Conservation (phyloP, 2,888 invertebrate genomes). For the Aquatica leii region DNA sequence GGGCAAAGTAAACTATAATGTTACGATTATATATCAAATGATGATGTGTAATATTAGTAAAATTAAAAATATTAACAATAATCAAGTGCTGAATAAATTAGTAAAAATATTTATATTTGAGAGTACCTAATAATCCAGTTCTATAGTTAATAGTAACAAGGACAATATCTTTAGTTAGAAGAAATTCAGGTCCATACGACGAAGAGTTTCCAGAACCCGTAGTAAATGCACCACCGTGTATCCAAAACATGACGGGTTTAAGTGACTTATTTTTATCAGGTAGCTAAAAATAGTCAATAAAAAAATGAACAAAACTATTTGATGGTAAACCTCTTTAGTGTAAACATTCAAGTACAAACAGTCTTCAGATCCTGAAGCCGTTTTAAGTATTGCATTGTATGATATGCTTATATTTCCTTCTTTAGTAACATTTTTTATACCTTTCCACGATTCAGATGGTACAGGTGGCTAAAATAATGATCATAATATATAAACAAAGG, state of each 20-base stretch:
- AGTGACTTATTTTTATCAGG: constrained; percentile 6
- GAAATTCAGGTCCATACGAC: constrained; percentile 55
- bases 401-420: constrained; percentile 46
- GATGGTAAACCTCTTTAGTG: too few relatives aligned
- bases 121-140: constrained; percentile 51
- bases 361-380: constrained; percentile 41
- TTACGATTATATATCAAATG: too few relatives aligned
- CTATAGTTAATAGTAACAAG: constrained; percentile 57
- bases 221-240: constrained; percentile 59
- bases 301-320: neutral
- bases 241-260: constrained; percentile 60
- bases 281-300: constrained; percentile 24
- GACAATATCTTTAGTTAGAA: constrained; percentile 56
- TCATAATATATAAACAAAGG: too few relatives aligned
- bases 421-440: constrained; percentile 52
- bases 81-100: too few relatives aligned
- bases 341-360: too few relatives aligned
- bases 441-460: constrained; percentile 56
- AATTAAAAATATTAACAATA: too few relatives aligned
- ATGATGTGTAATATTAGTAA: too few relatives aligned
- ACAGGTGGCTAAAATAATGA: constrained; percentile 51
- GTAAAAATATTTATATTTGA: neutral
- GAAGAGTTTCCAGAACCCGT: constrained; percentile 53
- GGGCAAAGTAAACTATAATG: too few relatives aligned
- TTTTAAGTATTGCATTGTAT: constrained; percentile 37